Conservation (phyloP, 1,140 invertebrate species). For the Caenorhabditis tropicalis region DNA sequence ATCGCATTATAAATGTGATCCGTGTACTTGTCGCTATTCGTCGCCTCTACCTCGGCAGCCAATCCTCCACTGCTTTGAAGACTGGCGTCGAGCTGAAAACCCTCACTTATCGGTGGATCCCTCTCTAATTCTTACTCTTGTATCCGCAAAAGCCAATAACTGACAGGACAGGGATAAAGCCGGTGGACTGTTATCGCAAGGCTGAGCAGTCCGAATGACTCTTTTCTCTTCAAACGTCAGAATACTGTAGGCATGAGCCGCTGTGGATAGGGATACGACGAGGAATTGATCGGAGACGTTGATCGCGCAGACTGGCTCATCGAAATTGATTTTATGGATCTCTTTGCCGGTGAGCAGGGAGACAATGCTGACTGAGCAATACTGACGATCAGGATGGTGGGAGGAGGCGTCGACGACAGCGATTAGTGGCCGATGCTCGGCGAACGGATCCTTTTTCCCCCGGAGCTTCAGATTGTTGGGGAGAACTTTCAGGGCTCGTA, state of each 20-base stretch:
- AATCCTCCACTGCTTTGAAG: conserved; percentile 20
- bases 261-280: conserved; percentile 84
- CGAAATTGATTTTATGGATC: conserved; percentile 85
- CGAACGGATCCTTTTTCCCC: conserved; percentile 32
- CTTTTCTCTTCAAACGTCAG: conserved; percentile 84
- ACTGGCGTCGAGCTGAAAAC: background rate
- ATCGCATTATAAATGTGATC: conserved; percentile 6
- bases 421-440: conserved; percentile 60
- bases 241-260: conserved; percentile 88
- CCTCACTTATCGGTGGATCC: background rate
- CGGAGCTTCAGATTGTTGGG: conserved; percentile 58
- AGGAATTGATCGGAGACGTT: conserved; percentile 78
- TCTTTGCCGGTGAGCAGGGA: conserved; percentile 85
- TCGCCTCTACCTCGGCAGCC: background rate
- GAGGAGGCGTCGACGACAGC: conserved; percentile 66
- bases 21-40: background rate
- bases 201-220: conserved; percentile 80
- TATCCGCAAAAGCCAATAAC: conserved; percentile 83
- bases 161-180: conserved; percentile 84
- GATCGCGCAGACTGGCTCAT: conserved; percentile 86
- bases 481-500: conserved; percentile 72
- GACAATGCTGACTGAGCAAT: conserved; percentile 86
- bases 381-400: conserved; percentile 79
- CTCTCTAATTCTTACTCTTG: conserved; percentile 73
- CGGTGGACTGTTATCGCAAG: conserved; percentile 75